Conservation (phyloP, 2,888 invertebrate species). For the Pristionchus japonicus region DNA sequence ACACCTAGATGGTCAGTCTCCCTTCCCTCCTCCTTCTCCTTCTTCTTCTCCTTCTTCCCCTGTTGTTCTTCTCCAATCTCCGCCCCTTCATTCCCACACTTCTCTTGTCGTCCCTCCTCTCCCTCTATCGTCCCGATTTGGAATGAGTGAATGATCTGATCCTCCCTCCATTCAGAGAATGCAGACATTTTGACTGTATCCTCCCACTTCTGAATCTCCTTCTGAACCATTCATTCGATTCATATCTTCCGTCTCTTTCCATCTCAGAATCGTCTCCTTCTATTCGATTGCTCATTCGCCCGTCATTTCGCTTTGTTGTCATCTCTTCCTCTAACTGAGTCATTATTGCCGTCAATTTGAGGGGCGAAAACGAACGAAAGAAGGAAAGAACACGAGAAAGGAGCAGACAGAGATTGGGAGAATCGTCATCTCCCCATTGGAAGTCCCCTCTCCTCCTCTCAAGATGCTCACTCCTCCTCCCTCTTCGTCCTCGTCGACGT, state of each 20-base stretch:
- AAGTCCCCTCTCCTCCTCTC: too few species aligned
- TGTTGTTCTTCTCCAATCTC: not conserved
- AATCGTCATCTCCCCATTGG: too few species aligned
- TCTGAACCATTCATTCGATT: not conserved
- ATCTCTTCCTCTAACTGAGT: not conserved
- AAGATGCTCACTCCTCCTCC: slow-evolving; percentile 24
- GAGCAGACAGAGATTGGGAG: too few species aligned
- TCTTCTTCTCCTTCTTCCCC: not conserved
- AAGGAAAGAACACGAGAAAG: not conserved
- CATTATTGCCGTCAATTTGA: slow-evolving; percentile 21
- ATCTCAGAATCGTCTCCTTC: not conserved
- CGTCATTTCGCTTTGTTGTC: not conserved
- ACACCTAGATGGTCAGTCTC: not conserved
- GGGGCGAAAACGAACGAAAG: not conserved
- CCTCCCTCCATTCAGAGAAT: not conserved
- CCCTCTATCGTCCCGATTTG: not conserved
- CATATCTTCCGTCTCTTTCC: too few species aligned
- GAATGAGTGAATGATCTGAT: too few species aligned
- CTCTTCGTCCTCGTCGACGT: not conserved
- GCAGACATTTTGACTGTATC: not conserved
- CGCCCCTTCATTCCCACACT: slow-evolving; percentile 21
- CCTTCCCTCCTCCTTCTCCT: too few species aligned
- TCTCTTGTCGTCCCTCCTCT: not conserved
- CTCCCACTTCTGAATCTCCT: not conserved
- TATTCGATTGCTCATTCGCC: not conserved